Conservation (phyloP, 2,888 invertebrate species). For the Erebia palarica region DNA sequence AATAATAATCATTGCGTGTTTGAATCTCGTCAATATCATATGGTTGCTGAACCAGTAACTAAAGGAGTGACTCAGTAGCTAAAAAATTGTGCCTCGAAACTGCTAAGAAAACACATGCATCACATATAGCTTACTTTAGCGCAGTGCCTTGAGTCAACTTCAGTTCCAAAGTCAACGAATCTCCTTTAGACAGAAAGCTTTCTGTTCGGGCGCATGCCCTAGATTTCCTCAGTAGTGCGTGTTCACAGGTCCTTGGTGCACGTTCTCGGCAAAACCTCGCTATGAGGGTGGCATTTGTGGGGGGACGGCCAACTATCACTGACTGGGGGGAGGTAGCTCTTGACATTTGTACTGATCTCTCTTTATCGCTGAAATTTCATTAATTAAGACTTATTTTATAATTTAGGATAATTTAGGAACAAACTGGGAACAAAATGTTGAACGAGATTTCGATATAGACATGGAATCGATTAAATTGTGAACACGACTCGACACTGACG, state of each 20-base stretch:
- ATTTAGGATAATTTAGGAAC: no score
- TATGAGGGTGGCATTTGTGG: slow-evolving; percentile 88
- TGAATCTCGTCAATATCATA: no score
- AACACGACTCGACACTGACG: not conserved
- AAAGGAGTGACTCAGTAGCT: not conserved
- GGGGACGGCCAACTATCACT: slow-evolving; percentile 80
- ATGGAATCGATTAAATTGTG: no score
- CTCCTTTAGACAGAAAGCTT: slow-evolving; percentile 91
- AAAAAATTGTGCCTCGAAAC: not conserved
- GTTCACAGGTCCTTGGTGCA: slow-evolving; percentile 92
- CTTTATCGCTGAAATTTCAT: slow-evolving; percentile 66
- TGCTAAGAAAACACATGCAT: not conserved
- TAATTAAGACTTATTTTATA: not conserved
- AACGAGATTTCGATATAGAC: no score
- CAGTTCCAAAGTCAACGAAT: slow-evolving; percentile 90
- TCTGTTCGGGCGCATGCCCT: slow-evolving; percentile 91
- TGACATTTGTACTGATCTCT: slow-evolving; percentile 75
- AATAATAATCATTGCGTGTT: no score
- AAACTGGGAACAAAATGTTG: no score
- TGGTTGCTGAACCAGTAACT: no score
- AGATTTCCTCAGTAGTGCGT: slow-evolving; percentile 85
- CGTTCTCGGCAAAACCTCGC: slow-evolving; percentile 92
- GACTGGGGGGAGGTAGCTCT: slow-evolving; percentile 75
- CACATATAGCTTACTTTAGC: slow-evolving; percentile 84
- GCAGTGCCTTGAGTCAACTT: slow-evolving; percentile 92